Evolutionary conservation across 2,797 vertebrate species (phyloP).

Genomic region (Galago senegalensis): DNA sequence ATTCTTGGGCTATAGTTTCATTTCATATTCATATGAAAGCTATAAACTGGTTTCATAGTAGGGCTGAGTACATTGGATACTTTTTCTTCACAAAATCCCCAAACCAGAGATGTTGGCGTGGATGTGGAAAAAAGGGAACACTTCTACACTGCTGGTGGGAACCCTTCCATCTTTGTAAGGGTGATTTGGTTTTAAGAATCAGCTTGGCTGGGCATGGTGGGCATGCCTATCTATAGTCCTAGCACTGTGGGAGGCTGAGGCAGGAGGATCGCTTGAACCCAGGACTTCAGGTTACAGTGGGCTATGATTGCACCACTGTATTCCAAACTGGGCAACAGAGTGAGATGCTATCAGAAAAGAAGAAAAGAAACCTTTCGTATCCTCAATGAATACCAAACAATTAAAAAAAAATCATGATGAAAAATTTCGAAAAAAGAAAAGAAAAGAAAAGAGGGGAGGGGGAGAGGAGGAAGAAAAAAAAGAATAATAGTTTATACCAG

Average conservation of each 20-base stretch:
- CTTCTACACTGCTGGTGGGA: no score
- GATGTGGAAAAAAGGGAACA: no score
- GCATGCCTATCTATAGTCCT: no score
- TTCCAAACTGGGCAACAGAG: not conserved
- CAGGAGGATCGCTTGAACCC: accelerated
- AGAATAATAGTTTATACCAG: not conserved
- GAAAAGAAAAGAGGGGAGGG: not conserved
- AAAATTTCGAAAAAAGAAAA: not conserved
- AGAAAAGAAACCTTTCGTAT: not conserved
- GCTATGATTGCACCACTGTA: not conserved
- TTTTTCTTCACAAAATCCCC: no score
- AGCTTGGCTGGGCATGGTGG: not conserved
- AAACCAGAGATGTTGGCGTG: no score
- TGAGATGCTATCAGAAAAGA: not conserved
- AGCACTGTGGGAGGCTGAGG: not conserved
- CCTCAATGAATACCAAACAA: no score
- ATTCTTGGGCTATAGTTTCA: no score
- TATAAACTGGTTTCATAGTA: no score
- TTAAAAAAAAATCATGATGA: no score
- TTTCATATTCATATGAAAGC: no score
- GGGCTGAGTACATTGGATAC: no score
- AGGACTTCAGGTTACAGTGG: not conserved
- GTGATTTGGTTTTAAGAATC: not conserved
- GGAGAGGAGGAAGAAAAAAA: not conserved
- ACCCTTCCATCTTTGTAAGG: not conserved